Evolutionary conservation across 64 coral and sea anemone species (phyloP), one percentile per base, ranked within the genome.

Genomic region (Astreopora myriophthalma): DNA sequence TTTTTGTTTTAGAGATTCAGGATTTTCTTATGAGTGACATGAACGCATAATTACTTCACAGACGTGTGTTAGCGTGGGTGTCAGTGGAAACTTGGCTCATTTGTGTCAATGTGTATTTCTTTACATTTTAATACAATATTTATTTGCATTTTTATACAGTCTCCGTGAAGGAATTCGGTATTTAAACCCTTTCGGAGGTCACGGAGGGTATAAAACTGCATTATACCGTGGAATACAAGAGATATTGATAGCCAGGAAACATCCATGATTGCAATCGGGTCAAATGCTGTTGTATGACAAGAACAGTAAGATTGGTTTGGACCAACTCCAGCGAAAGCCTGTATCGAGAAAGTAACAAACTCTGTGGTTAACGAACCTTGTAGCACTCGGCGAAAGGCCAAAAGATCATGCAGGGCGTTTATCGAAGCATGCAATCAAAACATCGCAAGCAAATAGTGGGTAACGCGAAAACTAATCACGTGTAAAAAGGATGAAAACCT

Each of bases 311-410:
- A 73, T 73, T 70, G 10, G 9, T 70, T 70, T 38, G 70, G 70
- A 73, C 22, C 70, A 37, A 31, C 33, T 73, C 70, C 34, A 73
- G 34, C 33, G 33, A 37, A 73, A 22, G 33, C 33, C 19, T 55
- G 51, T 26, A 30, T 14, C 26, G 6, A 34, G 9, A 73, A 39
- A 39, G 7, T 38, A 71, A 34, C 69, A 71, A 8, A 38, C 3
- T 5, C 24, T 75, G 73, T 76, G 74, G 74, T 76, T 76, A 48
- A 26, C 13, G 74, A 76, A 76, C 26, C 74, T 76, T 76, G 74
- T 76, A 48, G 38, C 39, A 76, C 38, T 76, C n/a, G 24, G 16
- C 40, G 23, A 76, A 48, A 76, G 74, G 74, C 40, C 40, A 76
- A 28, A 76, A 76, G 74, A 28, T 76, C 74, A 38, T 28, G 23